Conservation (phyloP, 2,797 vertebrate genomes). For the Sphenopsis melanotis region DNA sequence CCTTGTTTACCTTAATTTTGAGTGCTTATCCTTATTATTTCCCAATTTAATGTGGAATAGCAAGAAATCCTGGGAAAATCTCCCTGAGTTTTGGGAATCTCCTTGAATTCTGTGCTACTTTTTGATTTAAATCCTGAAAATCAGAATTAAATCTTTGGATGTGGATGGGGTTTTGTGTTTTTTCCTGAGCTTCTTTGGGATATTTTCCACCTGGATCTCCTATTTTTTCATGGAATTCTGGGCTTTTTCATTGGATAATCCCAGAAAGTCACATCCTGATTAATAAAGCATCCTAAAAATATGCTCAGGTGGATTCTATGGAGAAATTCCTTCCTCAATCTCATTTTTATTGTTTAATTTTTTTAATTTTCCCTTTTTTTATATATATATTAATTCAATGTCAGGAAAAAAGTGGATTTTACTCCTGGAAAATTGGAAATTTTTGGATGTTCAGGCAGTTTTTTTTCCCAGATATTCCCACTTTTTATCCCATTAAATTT, state of each 20-base stretch:
- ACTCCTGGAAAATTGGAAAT: not conserved
- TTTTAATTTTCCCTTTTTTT: not conserved
- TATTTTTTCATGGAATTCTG: not conserved
- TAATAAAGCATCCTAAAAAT: not conserved
- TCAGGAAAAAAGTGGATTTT: not conserved
- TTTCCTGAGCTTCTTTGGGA: not conserved
- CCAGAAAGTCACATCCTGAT: not conserved
- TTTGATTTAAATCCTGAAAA: not conserved
- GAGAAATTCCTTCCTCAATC: not conserved
- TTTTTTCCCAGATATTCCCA: not conserved
- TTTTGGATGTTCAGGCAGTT: no score
- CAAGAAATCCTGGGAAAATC: not conserved
- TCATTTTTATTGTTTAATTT: not conserved
- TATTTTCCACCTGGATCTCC: not conserved
- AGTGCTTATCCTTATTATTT: not conserved
- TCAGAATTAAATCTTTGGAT: not conserved
- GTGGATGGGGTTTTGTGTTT: not conserved
- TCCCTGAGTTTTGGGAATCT: no score
- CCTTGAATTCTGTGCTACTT: rapidly evolving
- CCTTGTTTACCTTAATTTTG: not conserved
- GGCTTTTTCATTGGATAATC: not conserved
- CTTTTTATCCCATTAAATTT: rapidly evolving
- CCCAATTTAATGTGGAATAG: rapidly evolving
- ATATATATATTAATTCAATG: rapidly evolving
- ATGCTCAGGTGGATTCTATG: not conserved